A percentile compares a stretch with the other conserved stretches of the same genome.
phyloP scores from a whole-genome alignment of 2,888 invertebrate genomes.

The Eupithecia abbreviata region DNA sequence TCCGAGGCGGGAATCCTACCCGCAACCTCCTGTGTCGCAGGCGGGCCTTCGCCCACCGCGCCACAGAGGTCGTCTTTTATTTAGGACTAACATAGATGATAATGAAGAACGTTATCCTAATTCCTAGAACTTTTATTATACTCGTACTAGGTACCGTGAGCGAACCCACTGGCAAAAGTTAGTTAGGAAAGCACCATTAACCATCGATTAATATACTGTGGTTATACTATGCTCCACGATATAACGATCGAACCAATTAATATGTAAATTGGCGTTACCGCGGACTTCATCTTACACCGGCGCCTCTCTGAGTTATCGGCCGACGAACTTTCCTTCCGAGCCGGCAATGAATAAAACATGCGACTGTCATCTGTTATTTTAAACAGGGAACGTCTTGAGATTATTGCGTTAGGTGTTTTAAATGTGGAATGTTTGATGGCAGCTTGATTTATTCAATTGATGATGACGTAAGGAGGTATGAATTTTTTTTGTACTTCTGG shows the following conservation, averaged over 20 bases:
- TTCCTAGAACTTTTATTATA: no score
- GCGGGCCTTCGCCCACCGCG: no score
- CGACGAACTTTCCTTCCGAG: conserved; percentile 63
- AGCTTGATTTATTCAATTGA: neutral
- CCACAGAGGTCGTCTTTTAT: no score
- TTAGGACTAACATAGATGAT: no score
- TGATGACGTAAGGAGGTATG: neutral
- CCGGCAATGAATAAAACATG: conserved; percentile 73
- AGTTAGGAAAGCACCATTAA: neutral
- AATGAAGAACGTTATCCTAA: no score
- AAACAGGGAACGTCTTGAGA: conserved; percentile 68
- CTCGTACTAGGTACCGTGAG: neutral
- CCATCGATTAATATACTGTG: neutral
- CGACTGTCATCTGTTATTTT: conserved; percentile 72
- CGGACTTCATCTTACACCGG: conserved; percentile 55
- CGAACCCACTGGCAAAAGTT: neutral
- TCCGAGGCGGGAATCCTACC: no score
- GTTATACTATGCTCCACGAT: neutral
- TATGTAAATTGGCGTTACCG: conserved; percentile 67
- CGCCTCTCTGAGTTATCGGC: conserved; percentile 65
- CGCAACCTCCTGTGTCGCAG: no score
- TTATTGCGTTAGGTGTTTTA: conserved; percentile 58
- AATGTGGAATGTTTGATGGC: conserved; percentile 25
- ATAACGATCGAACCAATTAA: conserved; percentile 60
- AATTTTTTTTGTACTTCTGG: neutral